Conservation (phyloP, 2,888 invertebrate species). For the Stenichneumon culpator region DNA sequence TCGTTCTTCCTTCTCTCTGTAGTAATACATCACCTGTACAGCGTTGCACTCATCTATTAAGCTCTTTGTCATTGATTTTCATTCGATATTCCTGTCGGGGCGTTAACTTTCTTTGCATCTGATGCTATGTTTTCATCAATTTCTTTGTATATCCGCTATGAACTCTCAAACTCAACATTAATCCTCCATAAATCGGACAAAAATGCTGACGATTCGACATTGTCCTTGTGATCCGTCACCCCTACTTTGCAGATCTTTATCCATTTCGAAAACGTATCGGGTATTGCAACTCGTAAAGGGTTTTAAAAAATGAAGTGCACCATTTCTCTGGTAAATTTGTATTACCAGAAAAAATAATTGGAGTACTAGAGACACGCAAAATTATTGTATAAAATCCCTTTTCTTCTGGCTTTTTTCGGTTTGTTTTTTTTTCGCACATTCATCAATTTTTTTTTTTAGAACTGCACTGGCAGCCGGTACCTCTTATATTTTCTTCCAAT, state of each 20-base stretch:
- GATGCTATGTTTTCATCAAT: background rate
- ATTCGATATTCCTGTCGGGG: background rate
- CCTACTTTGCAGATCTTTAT: background rate
- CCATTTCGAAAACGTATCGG: background rate
- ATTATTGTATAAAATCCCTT: background rate
- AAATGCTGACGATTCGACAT: background rate
- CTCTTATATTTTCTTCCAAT: background rate
- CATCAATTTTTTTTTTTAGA: too few species aligned
- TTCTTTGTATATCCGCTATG: background rate
- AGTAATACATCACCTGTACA: background rate
- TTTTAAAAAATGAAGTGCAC: background rate
- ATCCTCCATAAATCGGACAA: background rate
- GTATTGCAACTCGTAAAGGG: background rate
- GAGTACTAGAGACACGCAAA: background rate
- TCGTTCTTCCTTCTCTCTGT: constrained; percentile 15
- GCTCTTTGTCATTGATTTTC: background rate
- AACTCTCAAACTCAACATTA: background rate
- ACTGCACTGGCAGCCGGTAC: background rate
- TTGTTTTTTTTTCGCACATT: background rate
- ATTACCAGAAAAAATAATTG: background rate
- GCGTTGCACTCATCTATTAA: background rate
- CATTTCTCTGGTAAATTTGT: background rate
- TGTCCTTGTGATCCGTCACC: background rate
- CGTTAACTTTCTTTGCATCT: background rate
- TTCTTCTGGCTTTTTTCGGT: background rate